Base-by-base conservation (phyloP, 2,797 vertebrate species). In the Acipenser transmontanus region DNA sequence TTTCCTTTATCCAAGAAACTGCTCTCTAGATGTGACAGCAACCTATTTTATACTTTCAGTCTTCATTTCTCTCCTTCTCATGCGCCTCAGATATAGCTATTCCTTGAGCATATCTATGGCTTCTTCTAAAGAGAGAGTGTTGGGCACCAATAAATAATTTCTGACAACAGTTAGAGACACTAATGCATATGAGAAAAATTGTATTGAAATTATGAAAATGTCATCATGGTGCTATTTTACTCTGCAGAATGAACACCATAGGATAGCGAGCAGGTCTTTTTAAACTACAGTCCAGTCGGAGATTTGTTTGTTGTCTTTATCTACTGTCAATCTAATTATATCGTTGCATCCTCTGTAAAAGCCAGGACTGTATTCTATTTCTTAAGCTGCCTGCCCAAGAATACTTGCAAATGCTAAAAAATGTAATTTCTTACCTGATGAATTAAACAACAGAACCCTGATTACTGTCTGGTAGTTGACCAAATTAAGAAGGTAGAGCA, bases 1-100 rank as follows among this genome's bases (percentile, higher is more conserved):
- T 80, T 88, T 87, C 77, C 71, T 86, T 82, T 81, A 73, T 80
- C 73, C 74, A 64, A 76, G 76, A 72, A 81, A 84, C 82, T 76
- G 79, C 79, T 81, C 74, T 66, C 69, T 76, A 74, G 77, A 85
- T 86, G 80, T 69, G 83, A 84, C 85, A 84, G 83, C 83, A 74
- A 83, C 78, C 81, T 79, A 76, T 83, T 81, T 76, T 82, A 74
- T 76, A 79, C 80, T 86, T 78, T 78, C 73, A 73, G 69, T 71
- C 48, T 13, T 67, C 61, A 62, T 69, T 61, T 54, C 9, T 62
- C 68, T 70, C 73, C 78, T 77, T 60, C 47, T 63, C 65, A 54
- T 47, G 61, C 10, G 63, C 54, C 62, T 63, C 56, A 80, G 83
- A 61, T 67, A 61, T 67, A 67, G 49, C 66, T 61, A 20, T 82